phyloP scores from a whole-genome alignment of 2,797 vertebrate species.

The Cirrhinus molitorella region DNA sequence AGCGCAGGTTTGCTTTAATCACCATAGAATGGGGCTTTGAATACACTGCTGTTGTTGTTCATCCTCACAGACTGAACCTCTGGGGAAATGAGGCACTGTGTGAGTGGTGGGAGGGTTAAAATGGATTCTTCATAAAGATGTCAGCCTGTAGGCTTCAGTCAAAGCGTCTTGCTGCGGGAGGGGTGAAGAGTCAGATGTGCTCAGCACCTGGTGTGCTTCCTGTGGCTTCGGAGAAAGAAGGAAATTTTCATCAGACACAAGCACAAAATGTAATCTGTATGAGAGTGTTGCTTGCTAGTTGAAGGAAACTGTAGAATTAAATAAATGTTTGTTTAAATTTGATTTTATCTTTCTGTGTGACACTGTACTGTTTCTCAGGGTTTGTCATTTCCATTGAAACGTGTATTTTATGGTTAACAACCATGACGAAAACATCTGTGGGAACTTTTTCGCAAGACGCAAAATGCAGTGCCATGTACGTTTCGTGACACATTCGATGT shows the following conservation, averaged over 20 bases:
- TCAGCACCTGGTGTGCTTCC: constrained; percentile 8
- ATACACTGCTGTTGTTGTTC: constrained; percentile 7
- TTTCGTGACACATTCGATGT: too few species aligned
- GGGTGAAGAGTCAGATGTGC: constrained; percentile 18
- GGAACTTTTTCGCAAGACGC: too few species aligned
- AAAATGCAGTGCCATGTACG: too few species aligned
- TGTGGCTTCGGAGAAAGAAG: neutral
- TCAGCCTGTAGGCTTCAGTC: constrained; percentile 36
- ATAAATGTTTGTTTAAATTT: neutral
- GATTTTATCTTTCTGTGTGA: neutral
- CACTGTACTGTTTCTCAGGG: neutral
- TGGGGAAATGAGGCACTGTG: constrained; percentile 15
- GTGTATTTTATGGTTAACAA: too few species aligned
- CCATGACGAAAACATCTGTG: too few species aligned
- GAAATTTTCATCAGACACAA: neutral
- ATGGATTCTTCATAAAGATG: constrained; percentile 28
- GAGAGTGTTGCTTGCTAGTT: constrained; percentile 6
- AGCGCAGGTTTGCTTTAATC: constrained; percentile 15
- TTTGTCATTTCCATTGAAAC: neutral
- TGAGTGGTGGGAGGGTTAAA: constrained; percentile 29
- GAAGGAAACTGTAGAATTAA: neutral
- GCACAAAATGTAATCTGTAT: constrained; percentile 5
- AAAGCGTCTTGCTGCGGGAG: neutral
- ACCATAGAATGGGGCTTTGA: neutral
- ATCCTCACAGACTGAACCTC: constrained; percentile 21